Base-by-base conservation (phyloP, 2,797 vertebrate species). In the Otus scops region DNA sequence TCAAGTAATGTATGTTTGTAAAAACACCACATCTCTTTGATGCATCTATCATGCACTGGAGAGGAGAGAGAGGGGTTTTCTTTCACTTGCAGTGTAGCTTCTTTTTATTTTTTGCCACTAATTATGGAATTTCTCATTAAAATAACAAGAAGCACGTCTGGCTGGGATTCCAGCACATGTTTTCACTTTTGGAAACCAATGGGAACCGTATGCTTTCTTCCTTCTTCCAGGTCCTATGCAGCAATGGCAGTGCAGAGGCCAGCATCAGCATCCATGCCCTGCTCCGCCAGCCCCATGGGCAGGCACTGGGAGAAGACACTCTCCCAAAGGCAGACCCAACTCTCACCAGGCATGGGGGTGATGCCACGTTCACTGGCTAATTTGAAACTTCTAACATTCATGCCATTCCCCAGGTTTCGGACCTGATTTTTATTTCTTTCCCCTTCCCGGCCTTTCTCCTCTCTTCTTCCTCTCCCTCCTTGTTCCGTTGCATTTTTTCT, bases 121-220 rank as follows among this genome's bases (percentile, higher is more conserved):
- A 93, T 94, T 94, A 86, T 8, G 65, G 97, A 92, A 96, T 96
- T 97, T 91, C 96, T 97, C 93, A 91, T 97, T 96, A 96, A 96
- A 97, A 92, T 85, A 97, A 91, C 84, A 84, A 95, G 95, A 54
- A 88, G 95, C 93, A 27, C 0, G 4, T 85, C 96, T 81, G 92
- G 95, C 60, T 47, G 88, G 77, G 85, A 71, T 51, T 81, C 73
- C 27, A 50, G 88, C 95, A 96, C 12, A 16, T 96, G 97, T 76
- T 97, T 97, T 94, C 80, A 93, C 92, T 97, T 96, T 94, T 38
- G 91, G 14, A 47, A 27, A 67, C 13, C 74, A 64, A 97, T 97
- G 95, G 94, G 82, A 97, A 96, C 92, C 92, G 30, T 94, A 91
- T 70, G 36, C 30, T 16, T 36, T 60, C 83, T 38, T 78, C 43